phyloP scores from a whole-genome alignment of 2,888 invertebrate species.

The Cephus nigrinus region DNA sequence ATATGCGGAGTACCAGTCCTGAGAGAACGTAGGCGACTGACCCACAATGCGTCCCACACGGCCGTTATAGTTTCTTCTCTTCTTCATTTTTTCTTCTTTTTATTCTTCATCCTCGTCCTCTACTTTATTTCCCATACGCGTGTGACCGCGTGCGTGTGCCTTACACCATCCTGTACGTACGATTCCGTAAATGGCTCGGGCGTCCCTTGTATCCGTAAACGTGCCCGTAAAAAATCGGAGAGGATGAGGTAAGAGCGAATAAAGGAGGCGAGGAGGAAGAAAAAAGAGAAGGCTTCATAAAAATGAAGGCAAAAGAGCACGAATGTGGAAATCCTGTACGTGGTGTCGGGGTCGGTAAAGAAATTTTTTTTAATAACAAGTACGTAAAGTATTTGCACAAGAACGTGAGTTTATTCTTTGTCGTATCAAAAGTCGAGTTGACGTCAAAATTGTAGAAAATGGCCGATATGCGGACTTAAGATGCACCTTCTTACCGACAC shows the following conservation, averaged over 20 bases:
- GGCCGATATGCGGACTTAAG: not conserved
- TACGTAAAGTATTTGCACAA: not conserved
- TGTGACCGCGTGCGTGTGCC: not conserved
- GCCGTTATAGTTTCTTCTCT: slow-evolving; percentile 32
- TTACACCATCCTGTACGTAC: not conserved
- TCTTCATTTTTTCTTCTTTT: not conserved
- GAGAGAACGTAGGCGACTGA: slow-evolving; percentile 42
- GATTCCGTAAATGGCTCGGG: not conserved
- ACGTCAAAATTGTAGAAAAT: not conserved
- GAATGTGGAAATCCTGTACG: not conserved
- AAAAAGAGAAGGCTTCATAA: not conserved
- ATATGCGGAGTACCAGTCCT: not conserved
- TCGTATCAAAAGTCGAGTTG: not conserved
- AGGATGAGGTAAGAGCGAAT: not conserved
- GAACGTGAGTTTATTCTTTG: not conserved
- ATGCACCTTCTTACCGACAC: not conserved
- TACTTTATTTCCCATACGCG: not conserved
- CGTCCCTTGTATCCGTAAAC: not conserved
- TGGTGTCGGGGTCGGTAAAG: not conserved
- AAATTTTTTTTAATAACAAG: not conserved
- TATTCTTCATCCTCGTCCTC: not conserved
- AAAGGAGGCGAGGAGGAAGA: not conserved
- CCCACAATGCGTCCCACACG: slow-evolving; percentile 46
- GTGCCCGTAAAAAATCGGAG: not conserved
- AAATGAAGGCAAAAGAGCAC: not conserved